These are phyloP conservation scores for Fragum whitleyi DNA, from an alignment of 2,888 invertebrate genomes.

Conservation along the genomic window DNA sequence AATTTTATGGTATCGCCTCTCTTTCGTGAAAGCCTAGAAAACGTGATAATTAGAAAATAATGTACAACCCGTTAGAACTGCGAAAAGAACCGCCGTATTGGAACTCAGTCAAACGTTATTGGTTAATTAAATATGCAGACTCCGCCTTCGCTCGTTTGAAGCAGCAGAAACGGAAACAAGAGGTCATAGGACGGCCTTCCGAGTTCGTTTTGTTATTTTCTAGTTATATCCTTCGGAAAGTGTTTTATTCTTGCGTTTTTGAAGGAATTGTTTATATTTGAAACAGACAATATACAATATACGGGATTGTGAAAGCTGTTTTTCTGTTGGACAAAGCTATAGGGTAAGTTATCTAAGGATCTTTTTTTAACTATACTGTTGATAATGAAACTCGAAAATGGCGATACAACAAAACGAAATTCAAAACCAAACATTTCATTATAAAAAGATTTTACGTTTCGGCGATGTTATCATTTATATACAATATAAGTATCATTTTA, in stretches of 20 bases:
- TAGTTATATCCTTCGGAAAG: constrained; percentile 27
- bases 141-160: constrained; percentile 49
- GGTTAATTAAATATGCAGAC: constrained; percentile 34
- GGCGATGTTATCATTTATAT: too few relatives aligned
- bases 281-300: constrained; percentile 5
- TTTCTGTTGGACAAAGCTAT: not conserved
- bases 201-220: constrained; percentile 34
- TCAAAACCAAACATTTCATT: too few relatives aligned
- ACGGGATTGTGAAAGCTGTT: not conserved
- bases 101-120: constrained; percentile 29
- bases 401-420: too few relatives aligned
- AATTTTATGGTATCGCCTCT: constrained; percentile 63
- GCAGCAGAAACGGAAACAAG: constrained; percentile 28
- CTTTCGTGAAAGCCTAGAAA: constrained; percentile 36
- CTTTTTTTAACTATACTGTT: too few relatives aligned
- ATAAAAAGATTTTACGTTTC: too few relatives aligned
- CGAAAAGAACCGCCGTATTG: constrained; percentile 31
- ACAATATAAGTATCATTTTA: too few relatives aligned
- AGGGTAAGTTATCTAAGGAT: too few relatives aligned
- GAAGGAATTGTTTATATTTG: constrained; percentile 17
- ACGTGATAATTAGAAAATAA: constrained; percentile 62
- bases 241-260: constrained; percentile 34
- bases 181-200: constrained; percentile 37
- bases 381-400: too few relatives aligned
- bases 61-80: constrained; percentile 31